Percentiles rank a stretch among this genome's conserved stretches.
These are phyloP conservation scores for Leguminivora glycinivorella DNA, from an alignment of 1,140 invertebrate species.

Conservation along the genomic window DNA sequence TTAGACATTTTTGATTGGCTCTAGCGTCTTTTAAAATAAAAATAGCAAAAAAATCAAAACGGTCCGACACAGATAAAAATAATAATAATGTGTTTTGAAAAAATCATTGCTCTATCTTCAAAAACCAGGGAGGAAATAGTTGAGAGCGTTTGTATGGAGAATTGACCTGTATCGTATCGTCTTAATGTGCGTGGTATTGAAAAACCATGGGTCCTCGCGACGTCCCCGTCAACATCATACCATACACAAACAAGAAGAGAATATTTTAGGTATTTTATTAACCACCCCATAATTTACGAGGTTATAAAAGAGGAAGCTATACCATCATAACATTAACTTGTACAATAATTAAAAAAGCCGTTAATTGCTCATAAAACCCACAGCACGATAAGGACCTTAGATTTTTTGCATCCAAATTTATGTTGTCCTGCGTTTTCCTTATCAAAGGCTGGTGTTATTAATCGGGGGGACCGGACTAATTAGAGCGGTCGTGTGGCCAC, in stretches of 20 bases:
- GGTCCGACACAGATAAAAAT: too few species aligned
- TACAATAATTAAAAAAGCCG: background rate
- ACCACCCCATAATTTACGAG: background rate
- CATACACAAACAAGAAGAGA: background rate
- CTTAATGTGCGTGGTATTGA: too few species aligned
- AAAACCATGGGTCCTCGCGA: too few species aligned
- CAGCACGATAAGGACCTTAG: constrained; percentile 1
- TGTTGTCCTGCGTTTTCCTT: background rate
- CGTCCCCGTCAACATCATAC: too few species aligned
- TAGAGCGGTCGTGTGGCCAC: constrained; percentile 40
- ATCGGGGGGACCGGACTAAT: constrained; percentile 40
- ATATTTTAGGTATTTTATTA: background rate
- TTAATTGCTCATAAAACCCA: constrained; percentile 3
- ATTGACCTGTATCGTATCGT: too few species aligned
- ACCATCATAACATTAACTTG: background rate
- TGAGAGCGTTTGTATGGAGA: too few species aligned
- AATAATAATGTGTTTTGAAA: too few species aligned
- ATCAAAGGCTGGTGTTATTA: constrained; percentile 14
- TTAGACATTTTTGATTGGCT: too few species aligned
- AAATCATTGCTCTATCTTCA: too few species aligned
- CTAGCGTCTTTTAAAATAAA: too few species aligned
- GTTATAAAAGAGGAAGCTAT: background rate
- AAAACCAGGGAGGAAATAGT: too few species aligned
- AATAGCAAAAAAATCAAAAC: too few species aligned
- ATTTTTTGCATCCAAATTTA: constrained; percentile 11